Base-by-base conservation (phyloP, 2,797 vertebrate genomes). In the Sebastes trivittatus region DNA sequence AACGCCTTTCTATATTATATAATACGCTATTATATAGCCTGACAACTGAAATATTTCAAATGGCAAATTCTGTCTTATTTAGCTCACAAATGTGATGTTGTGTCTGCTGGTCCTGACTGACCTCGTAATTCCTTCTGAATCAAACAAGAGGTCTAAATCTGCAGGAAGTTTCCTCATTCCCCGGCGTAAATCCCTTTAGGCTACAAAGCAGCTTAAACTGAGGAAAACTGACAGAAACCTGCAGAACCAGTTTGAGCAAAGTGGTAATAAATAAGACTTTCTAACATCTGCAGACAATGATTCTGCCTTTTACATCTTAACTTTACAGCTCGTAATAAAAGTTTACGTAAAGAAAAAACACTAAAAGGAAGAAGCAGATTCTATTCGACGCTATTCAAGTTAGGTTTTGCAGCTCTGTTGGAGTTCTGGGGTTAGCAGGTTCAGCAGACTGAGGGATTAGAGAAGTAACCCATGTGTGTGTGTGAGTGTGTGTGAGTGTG, bases 391-490 rank as follows among this genome's bases (percentile, higher is more conserved):
- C 59, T 6, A 6, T 58, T 60, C 16, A 36, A 7, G 60, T 62
- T 55, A 6, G 18, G 27, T 59, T 71, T 20, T 29, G 0, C 3
- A 63, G 25, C n/a, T 69, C 36, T 27, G 60, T 7, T 49, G 32
- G 29, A 27, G 29, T 4, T 52, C 20, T 9, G 59, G 52, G 77
- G 77, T 87, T 14, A 83, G n/a, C 38, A 29, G 55, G 82, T 88
- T 86, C 80, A 88, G 55, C 60, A 59, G 72, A 30, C 46, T 29
- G 70, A 60, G 27, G 70, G 70, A 78, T 90, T 61, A 80, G 38
- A 32, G 46, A 36, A 14, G 23, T 25, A 14, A 7, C 4, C 4
- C 62, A 42, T 34, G 49, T 64, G 52, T 56, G 49, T 36, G 60
- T 32, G 49, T 46, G 60, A 56, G 61, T 70, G 14, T 74, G 38